These are phyloP conservation scores for Patella ulyssiponensis DNA, from an alignment of 2,888 invertebrate species.

Conservation along the genomic window DNA sequence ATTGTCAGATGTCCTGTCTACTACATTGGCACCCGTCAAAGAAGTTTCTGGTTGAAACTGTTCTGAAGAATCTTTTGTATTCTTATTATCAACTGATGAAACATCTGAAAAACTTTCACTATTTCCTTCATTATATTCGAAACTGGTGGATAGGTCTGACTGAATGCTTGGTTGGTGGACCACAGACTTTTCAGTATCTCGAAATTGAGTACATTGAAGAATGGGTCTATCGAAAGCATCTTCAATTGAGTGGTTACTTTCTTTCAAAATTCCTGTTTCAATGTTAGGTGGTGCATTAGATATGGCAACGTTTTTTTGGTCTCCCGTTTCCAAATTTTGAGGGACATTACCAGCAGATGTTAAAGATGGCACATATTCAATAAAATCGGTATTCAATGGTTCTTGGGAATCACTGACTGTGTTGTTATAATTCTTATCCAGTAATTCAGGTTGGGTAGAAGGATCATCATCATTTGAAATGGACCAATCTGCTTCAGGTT, in stretches of 20 bases:
- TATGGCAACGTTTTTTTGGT: too few relatives aligned
- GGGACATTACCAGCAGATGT: not conserved
- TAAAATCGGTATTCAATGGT: not conserved
- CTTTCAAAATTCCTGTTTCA: not conserved
- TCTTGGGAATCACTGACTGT: not conserved
- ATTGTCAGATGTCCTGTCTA: too few relatives aligned
- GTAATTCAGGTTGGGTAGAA: not conserved
- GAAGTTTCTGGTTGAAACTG: too few relatives aligned
- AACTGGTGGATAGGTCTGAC: constrained; percentile 1
- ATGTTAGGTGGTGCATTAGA: not conserved
- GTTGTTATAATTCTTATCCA: not conserved
- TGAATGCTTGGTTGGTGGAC: constrained; percentile 7
- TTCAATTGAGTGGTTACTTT: not conserved
- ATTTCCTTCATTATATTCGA: constrained; percentile 2
- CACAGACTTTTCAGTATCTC: not conserved
- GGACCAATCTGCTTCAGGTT: not conserved
- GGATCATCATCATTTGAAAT: not conserved
- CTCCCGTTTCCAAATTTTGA: not conserved
- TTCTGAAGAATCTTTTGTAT: not conserved
- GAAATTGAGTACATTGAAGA: not conserved
- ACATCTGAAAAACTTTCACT: constrained; percentile 3
- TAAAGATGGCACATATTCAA: too few relatives aligned
- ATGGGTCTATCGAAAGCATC: not conserved
- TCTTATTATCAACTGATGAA: not conserved
- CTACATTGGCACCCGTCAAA: not conserved